These are phyloP conservation scores for Hemiscyllium ocellatum DNA, from an alignment of 2,113 vertebrate genomes.

Conservation along the genomic window DNA sequence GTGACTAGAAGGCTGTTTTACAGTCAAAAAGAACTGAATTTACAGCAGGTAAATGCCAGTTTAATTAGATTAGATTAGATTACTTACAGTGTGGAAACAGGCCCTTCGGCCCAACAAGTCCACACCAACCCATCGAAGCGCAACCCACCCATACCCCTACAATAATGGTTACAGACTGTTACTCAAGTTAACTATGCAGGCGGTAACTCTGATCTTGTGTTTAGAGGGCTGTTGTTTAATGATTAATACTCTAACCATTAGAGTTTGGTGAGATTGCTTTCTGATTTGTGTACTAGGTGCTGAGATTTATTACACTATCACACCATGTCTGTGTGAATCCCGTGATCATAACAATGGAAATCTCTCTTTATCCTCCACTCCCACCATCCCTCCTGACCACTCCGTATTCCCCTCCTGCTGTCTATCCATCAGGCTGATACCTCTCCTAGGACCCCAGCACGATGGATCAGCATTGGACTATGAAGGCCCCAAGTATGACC, in stretches of 20 bases:
- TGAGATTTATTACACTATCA: neutral
- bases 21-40: neutral
- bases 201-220: neutral
- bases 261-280: neutral
- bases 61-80: too few relatives aligned
- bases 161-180: neutral
- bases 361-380: too few relatives aligned
- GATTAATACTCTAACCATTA: neutral
- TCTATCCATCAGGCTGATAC: neutral
- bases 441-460: neutral
- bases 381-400: neutral
- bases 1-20: too few relatives aligned
- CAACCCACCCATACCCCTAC: too few relatives aligned
- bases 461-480: neutral
- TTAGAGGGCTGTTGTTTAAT: neutral
- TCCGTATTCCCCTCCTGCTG: neutral
- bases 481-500: neutral
- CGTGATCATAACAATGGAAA: neutral
- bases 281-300: neutral
- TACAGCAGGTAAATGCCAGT: neutral
- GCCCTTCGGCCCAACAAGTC: too few relatives aligned
- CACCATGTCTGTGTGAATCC: neutral
- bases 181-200: neutral
- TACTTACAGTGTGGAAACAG: too few relatives aligned
- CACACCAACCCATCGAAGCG: too few relatives aligned